A percentile compares a stretch with the other conserved stretches of the same genome.
Conservation (phyloP, 2,797 vertebrate species). For the Decapterus maruadsi region DNA sequence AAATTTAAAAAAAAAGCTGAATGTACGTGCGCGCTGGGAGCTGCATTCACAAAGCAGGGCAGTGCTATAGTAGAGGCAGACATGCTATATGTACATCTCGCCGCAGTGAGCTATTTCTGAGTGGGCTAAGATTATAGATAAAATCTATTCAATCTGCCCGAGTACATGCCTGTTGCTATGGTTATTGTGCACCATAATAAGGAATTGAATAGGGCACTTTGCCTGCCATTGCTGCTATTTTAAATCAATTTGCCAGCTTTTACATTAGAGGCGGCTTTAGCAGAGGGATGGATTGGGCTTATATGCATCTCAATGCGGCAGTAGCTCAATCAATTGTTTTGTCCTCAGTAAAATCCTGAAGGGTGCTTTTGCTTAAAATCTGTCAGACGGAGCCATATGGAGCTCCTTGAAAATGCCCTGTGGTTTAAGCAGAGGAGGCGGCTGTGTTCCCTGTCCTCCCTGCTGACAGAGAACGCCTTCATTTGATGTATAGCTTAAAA, state of each 20-base stretch:
- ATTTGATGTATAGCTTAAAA: constrained; percentile 23
- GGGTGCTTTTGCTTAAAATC: constrained; percentile 56
- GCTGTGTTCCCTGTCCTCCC: constrained; percentile 34
- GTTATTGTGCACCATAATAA: constrained; percentile 79
- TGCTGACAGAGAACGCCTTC: constrained; percentile 42
- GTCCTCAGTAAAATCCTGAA: constrained; percentile 63
- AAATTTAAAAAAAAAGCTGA: not conserved
- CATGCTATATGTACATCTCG: constrained; percentile 47
- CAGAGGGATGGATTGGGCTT: constrained; percentile 47
- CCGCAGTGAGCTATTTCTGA: constrained; percentile 64
- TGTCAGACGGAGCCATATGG: constrained; percentile 57
- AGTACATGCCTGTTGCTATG: constrained; percentile 84
- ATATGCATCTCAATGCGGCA: constrained; percentile 72
- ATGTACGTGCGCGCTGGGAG: not conserved
- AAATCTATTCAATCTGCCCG: constrained; percentile 74
- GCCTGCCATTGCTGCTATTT: constrained; percentile 73
- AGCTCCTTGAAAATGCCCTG: constrained; percentile 60
- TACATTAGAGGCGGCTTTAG: constrained; percentile 63
- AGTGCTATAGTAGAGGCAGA: constrained; percentile 32
- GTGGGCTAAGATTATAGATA: constrained; percentile 78
- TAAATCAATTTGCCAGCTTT: constrained; percentile 77
- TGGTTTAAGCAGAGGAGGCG: constrained; percentile 46
- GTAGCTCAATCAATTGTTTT: constrained; percentile 70
- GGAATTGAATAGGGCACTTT: constrained; percentile 78
- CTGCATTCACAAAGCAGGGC: constrained; percentile 11